Evolutionary conservation across 2,797 vertebrate genomes (phyloP).

Genomic region (Anomalospiza imberbis): DNA sequence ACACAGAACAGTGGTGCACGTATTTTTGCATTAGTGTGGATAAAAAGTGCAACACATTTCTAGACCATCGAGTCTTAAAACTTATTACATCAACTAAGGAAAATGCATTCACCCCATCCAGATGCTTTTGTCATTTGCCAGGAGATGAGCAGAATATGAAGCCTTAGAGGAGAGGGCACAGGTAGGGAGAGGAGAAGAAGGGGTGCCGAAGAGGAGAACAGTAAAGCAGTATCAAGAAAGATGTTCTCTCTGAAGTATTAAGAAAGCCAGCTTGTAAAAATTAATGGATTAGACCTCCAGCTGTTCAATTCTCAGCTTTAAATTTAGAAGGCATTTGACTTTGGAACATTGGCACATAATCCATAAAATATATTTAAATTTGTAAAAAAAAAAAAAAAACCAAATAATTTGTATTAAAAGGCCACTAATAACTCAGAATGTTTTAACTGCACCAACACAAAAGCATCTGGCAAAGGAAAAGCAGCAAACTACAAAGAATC

Average conservation of each 20-base stretch:
- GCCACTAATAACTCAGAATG: neutral
- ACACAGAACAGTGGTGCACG: accelerated
- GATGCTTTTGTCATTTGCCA: neutral
- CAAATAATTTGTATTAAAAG: neutral
- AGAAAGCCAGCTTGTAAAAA: conserved; percentile 41
- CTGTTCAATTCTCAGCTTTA: conserved; percentile 40
- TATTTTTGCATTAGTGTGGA: neutral
- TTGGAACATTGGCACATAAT: neutral
- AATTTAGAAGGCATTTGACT: conserved; percentile 54
- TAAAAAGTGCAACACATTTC: neutral
- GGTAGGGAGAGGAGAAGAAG: neutral
- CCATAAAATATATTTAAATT: neutral
- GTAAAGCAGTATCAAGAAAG: neutral
- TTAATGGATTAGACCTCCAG: conserved; percentile 53
- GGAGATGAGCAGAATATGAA: neutral
- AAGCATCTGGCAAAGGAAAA: neutral
- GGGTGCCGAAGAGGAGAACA: neutral
- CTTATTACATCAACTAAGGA: neutral
- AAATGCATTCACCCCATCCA: neutral
- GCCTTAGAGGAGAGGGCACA: neutral
- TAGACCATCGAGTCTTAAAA: neutral
- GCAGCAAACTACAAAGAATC: neutral
- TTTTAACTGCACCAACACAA: neutral
- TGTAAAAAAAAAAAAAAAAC: neutral
- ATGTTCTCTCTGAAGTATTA: conserved; percentile 58